A percentile compares a stretch with the other conserved stretches of the same genome.
These are phyloP conservation scores for Nemotelus pantherinus DNA, from an alignment of 2,888 invertebrate species.

Conservation along the genomic window DNA sequence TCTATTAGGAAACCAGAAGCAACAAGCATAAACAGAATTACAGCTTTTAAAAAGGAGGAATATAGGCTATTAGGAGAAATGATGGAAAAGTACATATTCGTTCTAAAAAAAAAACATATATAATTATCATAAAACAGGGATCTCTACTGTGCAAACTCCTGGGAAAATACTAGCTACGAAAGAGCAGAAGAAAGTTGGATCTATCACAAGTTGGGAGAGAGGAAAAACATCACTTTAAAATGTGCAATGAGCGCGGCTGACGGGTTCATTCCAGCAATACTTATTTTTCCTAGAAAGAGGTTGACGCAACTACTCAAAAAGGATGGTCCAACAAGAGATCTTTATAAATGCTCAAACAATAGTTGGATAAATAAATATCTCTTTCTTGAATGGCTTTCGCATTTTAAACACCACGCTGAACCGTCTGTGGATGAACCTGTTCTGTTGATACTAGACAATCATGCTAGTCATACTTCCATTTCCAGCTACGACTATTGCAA, in stretches of 20 bases:
- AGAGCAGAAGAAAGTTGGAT: not conserved
- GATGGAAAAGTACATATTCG: not conserved
- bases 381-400: not conserved
- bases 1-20: not conserved
- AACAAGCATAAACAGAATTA: not conserved
- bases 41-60: not conserved
- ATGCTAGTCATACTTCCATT: constrained; percentile 55
- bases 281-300: not conserved
- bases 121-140: not conserved
- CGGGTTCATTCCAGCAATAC: not conserved
- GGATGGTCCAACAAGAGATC: not conserved
- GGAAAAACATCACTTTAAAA: constrained; percentile 3
- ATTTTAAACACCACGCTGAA: not conserved
- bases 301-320: not conserved
- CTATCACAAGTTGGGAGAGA: not conserved
- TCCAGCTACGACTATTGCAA: constrained; percentile 54
- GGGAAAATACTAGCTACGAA: not conserved
- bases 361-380: not conserved
- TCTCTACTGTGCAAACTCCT: not conserved
- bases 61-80: not conserved
- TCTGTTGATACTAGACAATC: constrained; percentile 57
- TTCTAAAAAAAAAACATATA: too few relatives aligned
- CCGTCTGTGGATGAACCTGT: constrained; percentile 52
- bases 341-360: constrained; percentile 6
- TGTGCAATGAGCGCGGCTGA: not conserved